Conservation (phyloP, 2,113 vertebrate species). For the Cyrtonyx montezumae region DNA sequence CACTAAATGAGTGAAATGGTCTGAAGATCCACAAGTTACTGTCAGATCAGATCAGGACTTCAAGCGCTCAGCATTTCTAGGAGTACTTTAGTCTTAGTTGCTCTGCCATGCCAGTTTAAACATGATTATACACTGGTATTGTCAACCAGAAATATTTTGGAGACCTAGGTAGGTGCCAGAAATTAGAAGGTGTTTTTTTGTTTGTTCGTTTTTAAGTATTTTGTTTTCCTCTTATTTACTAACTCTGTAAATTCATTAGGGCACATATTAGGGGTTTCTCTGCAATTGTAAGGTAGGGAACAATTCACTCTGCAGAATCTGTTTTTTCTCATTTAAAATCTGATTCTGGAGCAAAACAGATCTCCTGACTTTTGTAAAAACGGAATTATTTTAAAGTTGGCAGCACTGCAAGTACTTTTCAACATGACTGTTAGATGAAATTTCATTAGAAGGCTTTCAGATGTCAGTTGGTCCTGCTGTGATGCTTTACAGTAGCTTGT, state of each 20-base stretch:
- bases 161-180: background rate
- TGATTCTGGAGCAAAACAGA: background rate
- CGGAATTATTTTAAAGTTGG: background rate
- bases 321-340: background rate
- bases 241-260: background rate
- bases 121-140: background rate
- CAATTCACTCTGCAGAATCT: background rate
- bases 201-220: background rate
- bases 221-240: background rate
- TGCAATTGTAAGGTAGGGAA: background rate
- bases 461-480: background rate
- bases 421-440: background rate
- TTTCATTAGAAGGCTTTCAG: background rate
- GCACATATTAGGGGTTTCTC: background rate
- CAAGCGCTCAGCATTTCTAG: rapidly evolving
- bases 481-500: background rate
- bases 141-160: background rate
- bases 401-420: background rate
- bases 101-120: background rate
- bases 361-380: too few relatives aligned
- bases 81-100: background rate
- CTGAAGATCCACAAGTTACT: background rate
- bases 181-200: background rate
- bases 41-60: background rate
- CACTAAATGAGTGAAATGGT: too few relatives aligned